Evolutionary conservation across 1,140 invertebrate genomes (phyloP).

Genomic region (Drosophila biarmipes): DNA sequence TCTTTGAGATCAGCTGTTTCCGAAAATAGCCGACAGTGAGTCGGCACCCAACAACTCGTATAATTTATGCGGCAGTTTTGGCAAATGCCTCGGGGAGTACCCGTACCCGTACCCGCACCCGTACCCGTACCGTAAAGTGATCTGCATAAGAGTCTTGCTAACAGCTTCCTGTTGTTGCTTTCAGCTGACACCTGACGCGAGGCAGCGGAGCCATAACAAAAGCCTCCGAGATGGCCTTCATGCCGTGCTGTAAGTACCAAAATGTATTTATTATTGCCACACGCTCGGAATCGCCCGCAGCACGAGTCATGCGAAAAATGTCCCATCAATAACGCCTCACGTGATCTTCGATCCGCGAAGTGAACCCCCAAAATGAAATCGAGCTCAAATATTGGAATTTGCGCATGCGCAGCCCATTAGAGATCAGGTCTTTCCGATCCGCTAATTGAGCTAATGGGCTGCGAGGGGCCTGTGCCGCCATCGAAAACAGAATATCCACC

Average conservation of each 20-base stretch:
- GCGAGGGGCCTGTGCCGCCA: constrained; percentile 33
- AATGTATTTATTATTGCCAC: constrained; percentile 32
- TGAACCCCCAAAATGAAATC: constrained; percentile 40
- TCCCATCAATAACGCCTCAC: constrained; percentile 55
- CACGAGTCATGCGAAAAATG: constrained; percentile 8
- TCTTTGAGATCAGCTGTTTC: constrained; percentile 1
- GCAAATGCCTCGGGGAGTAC: constrained; percentile 16
- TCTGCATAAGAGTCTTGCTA: constrained; percentile 37
- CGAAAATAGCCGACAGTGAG: constrained; percentile 14
- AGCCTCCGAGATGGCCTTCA: constrained; percentile 71
- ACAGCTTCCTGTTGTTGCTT: constrained; percentile 52
- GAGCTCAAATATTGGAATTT: constrained; percentile 53
- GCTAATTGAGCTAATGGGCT: constrained; percentile 51
- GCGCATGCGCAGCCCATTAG: constrained; percentile 57
- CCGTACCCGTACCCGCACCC: constrained; percentile 2
- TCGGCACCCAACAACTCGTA: constrained; percentile 6
- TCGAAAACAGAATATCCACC: constrained; percentile 21
- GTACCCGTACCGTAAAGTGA: constrained; percentile 2
- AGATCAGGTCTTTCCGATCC: constrained; percentile 12
- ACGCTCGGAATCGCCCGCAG: constrained; percentile 15
- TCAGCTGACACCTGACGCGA: constrained; percentile 50
- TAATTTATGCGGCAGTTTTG: constrained; percentile 3
- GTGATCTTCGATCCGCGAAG: constrained; percentile 30
- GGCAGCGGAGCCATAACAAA: constrained; percentile 42
- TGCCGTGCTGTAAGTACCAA: constrained; percentile 73